phyloP scores from a whole-genome alignment of 2,113 vertebrate genomes.

The Trinectes maculatus region DNA sequence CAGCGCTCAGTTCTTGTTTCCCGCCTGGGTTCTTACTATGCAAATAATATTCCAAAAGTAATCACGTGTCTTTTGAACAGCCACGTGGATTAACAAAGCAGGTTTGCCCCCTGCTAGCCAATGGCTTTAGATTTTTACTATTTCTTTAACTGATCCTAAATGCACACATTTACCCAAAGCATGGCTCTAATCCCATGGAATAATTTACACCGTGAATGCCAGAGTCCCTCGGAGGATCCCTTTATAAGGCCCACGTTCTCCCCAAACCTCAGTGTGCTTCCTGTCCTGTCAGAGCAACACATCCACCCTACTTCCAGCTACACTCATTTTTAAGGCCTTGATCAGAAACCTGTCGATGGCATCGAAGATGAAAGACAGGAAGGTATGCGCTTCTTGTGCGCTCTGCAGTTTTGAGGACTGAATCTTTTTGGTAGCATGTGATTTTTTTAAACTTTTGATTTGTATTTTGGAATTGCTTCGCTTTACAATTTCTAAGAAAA shows the following conservation, averaged over 20 bases:
- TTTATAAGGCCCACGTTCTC: slow-evolving; percentile 86
- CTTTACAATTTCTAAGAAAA: background rate
- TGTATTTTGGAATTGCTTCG: slow-evolving; percentile 12
- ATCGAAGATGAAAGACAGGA: slow-evolving; percentile 92
- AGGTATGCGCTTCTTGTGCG: slow-evolving; percentile 82
- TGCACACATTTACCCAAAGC: slow-evolving; percentile 88
- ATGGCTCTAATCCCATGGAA: slow-evolving; percentile 91
- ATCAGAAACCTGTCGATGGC: slow-evolving; percentile 81
- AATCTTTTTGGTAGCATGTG: slow-evolving; percentile 19
- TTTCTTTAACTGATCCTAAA: slow-evolving; percentile 92
- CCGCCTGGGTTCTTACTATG: slow-evolving; percentile 85
- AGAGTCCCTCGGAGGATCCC: slow-evolving; percentile 81
- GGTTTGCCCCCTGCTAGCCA: slow-evolving; percentile 86
- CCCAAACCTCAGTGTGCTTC: slow-evolving; percentile 76
- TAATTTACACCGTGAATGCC: slow-evolving; percentile 88
- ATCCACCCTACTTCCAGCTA: slow-evolving; percentile 23
- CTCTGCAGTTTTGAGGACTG: slow-evolving; percentile 34
- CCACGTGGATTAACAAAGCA: slow-evolving; percentile 98
- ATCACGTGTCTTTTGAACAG: slow-evolving; percentile 93
- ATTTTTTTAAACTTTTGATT: slow-evolving; percentile 13
- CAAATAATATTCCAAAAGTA: slow-evolving; percentile 84
- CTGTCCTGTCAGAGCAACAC: slow-evolving; percentile 53
- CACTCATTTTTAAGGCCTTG: slow-evolving; percentile 27
- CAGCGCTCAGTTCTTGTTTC: slow-evolving; percentile 79
- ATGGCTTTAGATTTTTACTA: slow-evolving; percentile 82